Conservation (phyloP, 2,113 vertebrate species). For the Pardalotus punctatus region DNA sequence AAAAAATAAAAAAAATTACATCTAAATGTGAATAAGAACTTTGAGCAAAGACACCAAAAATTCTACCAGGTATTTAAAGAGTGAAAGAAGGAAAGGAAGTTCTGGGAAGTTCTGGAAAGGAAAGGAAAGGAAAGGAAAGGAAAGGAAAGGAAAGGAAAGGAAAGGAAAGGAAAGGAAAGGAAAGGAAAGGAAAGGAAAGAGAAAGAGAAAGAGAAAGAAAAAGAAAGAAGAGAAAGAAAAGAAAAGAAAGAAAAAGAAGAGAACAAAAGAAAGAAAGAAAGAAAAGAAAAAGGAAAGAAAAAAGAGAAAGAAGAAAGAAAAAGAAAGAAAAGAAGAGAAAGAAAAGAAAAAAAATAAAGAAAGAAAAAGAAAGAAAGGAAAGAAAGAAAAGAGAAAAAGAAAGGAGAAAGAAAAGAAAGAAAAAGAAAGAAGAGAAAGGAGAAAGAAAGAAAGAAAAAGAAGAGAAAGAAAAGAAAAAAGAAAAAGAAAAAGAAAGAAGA, state of each 20-base stretch:
- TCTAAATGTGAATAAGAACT: neutral
- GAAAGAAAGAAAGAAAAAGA: neutral
- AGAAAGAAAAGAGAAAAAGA: too few relatives aligned
- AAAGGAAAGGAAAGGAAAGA: neutral
- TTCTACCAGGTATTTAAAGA: neutral
- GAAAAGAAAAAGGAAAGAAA: too few relatives aligned
- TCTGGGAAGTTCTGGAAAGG: too few relatives aligned
- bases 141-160: neutral
- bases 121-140: too few relatives aligned
- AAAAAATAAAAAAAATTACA: neutral
- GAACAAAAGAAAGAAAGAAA: neutral
- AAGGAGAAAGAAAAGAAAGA: neutral
- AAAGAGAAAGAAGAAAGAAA: too few relatives aligned
- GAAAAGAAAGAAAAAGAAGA: neutral
- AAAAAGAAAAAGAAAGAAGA: neutral
- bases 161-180: neutral
- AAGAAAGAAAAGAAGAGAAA: too few relatives aligned
- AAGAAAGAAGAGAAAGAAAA: fast-evolving
- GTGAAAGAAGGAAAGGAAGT: neutral
- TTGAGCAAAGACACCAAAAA: neutral
- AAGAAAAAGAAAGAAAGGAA: neutral
- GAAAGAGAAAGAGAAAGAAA: neutral
- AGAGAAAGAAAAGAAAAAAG: neutral
- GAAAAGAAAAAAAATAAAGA: too few relatives aligned
- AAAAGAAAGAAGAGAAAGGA: neutral